Evolutionary conservation across 2,888 invertebrate species (phyloP).

Genomic region (Reticulitermes lucifugus): DNA sequence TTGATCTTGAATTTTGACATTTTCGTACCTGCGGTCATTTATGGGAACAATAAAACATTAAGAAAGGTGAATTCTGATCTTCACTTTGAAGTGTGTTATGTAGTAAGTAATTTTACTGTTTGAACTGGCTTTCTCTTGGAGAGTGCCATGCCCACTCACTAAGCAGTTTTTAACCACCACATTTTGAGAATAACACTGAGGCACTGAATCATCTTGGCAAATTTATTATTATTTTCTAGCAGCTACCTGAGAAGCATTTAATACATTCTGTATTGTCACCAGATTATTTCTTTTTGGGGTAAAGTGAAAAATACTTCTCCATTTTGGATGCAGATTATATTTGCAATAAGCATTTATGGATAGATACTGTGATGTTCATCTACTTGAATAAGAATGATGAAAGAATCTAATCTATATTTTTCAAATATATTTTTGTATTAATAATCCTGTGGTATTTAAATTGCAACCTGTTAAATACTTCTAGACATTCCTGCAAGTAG

Average conservation of each 20-base stretch:
- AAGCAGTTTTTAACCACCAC: neutral
- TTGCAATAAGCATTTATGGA: constrained; percentile 6
- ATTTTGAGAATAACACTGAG: neutral
- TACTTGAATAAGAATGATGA: constrained; percentile 11
- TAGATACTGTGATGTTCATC: constrained; percentile 1
- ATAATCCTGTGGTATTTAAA: constrained; percentile 9
- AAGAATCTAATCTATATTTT: constrained; percentile 31
- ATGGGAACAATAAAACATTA: no score
- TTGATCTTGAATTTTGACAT: neutral
- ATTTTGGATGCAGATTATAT: neutral
- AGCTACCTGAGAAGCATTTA: neutral
- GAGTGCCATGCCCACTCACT: neutral
- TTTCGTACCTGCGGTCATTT: neutral
- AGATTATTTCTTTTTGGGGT: neutral
- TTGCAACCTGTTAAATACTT: neutral
- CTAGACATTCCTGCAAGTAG: constrained; percentile 13
- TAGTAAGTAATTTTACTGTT: neutral
- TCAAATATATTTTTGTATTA: constrained; percentile 25
- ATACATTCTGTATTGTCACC: neutral
- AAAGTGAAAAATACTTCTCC: neutral
- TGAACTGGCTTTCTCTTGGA: neutral
- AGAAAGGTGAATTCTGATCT: no score
- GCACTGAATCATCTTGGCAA: neutral
- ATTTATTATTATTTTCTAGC: neutral
- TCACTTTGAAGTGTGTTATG: neutral